A percentile compares a stretch with the other conserved stretches of the same genome.
These are phyloP conservation scores for Varanus salvator DNA, from an alignment of 2,113 vertebrate species.

Conservation along the genomic window DNA sequence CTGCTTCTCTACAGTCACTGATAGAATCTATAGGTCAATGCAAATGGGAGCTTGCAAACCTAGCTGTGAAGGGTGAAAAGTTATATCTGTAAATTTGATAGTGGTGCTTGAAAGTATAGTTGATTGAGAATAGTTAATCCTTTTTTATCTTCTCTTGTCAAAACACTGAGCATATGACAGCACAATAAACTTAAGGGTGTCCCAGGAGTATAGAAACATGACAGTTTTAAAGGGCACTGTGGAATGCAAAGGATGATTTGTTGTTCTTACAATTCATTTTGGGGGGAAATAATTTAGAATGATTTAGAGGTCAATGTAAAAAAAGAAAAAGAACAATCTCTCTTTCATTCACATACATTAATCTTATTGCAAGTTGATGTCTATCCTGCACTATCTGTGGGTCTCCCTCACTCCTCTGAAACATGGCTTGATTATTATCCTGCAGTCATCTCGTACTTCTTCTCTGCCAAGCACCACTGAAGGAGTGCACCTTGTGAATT, in stretches of 20 bases:
- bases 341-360: slow-evolving; percentile 5
- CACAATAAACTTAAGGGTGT: slow-evolving; percentile 16
- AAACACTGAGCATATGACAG: slow-evolving; percentile 36
- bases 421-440: slow-evolving; percentile 10
- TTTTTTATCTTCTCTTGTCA: slow-evolving; percentile 38
- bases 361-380: slow-evolving; percentile 3
- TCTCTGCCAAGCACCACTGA: background rate
- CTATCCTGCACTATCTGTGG: background rate
- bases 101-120: slow-evolving; percentile 15
- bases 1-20: background rate
- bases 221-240: slow-evolving; percentile 17
- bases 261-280: slow-evolving; percentile 3
- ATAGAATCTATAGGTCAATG: background rate
- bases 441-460: background rate
- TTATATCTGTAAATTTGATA: slow-evolving; percentile 1
- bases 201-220: slow-evolving; percentile 28
- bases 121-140: slow-evolving; percentile 25
- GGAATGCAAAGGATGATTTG: slow-evolving; percentile 16
- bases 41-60: background rate
- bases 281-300: background rate
- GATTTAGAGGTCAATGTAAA: slow-evolving; percentile 10
- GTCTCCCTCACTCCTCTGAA: background rate
- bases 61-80: background rate
- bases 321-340: background rate
- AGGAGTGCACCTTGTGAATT: background rate